These are phyloP conservation scores for Turritopsis dohrnii DNA, from an alignment of 30 jellyfish, hydroid and myxozoan genomes.

Conservation along the genomic window DNA sequence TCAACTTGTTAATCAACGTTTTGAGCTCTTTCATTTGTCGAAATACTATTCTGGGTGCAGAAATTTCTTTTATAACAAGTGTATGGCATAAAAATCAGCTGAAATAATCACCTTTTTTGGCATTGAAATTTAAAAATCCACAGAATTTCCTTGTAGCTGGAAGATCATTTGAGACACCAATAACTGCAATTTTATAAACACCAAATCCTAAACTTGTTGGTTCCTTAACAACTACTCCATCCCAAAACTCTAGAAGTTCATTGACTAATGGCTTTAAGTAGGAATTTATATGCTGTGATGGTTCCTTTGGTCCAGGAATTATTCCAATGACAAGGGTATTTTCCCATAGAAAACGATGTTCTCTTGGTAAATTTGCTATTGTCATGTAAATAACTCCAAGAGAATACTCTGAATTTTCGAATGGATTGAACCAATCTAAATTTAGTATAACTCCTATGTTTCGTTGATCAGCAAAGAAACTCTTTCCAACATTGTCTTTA, in stretches of 20 bases:
- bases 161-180: neutral
- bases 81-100: neutral
- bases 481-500: neutral
- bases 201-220: neutral
- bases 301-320: constrained; percentile 12
- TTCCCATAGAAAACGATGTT: constrained; percentile 2
- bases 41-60: neutral
- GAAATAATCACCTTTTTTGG: neutral
- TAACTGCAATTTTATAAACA: neutral
- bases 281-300: neutral
- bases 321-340: neutral
- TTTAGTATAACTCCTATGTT: neutral
- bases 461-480: neutral
- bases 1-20: no score
- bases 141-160: constrained; percentile 20
- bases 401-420: neutral
- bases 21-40: neutral
- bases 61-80: neutral
- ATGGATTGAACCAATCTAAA: constrained; percentile 7
- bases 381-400: constrained; percentile 3
- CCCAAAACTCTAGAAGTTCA: constrained; percentile 5
- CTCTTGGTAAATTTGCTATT: constrained; percentile 4
- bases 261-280: neutral
- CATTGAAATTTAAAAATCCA: constrained; percentile 8
- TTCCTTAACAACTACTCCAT: neutral